Conservation (phyloP, 2,797 vertebrate species). For the Schizopygopsis malacanthus region DNA sequence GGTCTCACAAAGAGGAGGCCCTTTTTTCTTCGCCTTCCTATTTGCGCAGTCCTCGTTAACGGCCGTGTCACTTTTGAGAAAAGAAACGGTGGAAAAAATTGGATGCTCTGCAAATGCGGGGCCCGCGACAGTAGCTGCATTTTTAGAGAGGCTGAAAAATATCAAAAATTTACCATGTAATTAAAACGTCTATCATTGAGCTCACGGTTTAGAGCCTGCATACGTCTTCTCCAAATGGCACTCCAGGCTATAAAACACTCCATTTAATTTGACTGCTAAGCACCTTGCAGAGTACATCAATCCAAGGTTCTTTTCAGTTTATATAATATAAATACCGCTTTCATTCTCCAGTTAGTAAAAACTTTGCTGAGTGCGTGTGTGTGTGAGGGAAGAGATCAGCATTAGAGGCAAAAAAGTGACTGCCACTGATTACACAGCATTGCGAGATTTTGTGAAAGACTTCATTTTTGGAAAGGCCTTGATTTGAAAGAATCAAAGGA, state of each 20-base stretch:
- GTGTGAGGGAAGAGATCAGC: conserved; percentile 20
- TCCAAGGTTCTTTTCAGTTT: conserved; percentile 74
- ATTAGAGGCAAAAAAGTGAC: conserved; percentile 52
- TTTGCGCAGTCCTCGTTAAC: conserved; percentile 81
- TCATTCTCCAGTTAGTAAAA: conserved; percentile 72
- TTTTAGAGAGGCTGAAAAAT: conserved; percentile 72
- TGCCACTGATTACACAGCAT: conserved; percentile 52
- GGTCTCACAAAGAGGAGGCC: conserved; percentile 94
- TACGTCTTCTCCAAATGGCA: conserved; percentile 77
- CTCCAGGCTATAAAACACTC: conserved; percentile 78
- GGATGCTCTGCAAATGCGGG: conserved; percentile 73
- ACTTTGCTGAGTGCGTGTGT: conserved; percentile 28
- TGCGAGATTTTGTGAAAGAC: conserved; percentile 18
- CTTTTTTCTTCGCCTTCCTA: conserved; percentile 84
- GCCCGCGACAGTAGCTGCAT: conserved; percentile 70
- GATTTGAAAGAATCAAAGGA: conserved; percentile 65
- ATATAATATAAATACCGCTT: conserved; percentile 70
- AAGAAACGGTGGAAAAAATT: conserved; percentile 56
- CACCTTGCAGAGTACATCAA: conserved; percentile 73
- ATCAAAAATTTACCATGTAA: conserved; percentile 84
- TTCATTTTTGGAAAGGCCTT: conserved; percentile 49
- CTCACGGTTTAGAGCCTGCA: conserved; percentile 73
- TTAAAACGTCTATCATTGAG: conserved; percentile 85
- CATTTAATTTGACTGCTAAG: conserved; percentile 77
- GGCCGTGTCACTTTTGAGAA: conserved; percentile 78